Evolutionary conservation across 2,888 invertebrate genomes (phyloP), one percentile per base, ranked within the genome.

Genomic region (Eupithecia dodoneata): DNA sequence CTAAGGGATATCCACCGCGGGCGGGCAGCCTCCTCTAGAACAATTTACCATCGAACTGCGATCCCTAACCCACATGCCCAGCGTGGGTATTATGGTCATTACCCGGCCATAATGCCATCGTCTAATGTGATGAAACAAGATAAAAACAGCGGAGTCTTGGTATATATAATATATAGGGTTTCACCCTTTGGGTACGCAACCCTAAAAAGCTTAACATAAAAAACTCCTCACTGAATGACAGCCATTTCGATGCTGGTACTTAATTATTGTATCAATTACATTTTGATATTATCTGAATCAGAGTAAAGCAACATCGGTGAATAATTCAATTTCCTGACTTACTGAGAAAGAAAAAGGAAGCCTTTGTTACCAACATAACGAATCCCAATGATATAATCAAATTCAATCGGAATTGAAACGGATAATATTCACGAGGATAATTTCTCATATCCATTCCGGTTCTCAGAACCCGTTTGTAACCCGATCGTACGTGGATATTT

Each of bases 371-470:
- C 13, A 63, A 9, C 10, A 10, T 59, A 12, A 63, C 10, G 10
- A 30, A 63, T 63, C 4, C 30, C 2, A 5, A 63, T 10, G 63
- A 30, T 30, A 63, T 63, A 63, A 30, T 63, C 63, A 12, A 63
- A 63, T 63, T 63, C 30, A 63, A 63, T 63, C 63, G 30, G 30
- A 63, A 63, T 63, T 30, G 18, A 59, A 59, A 30, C 18, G 63
- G 63, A 30, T 63, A 30, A 30, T 63, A 63, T 63, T 5, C 66
- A 42, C 42, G 42, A 13, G 42, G 42, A 63, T 63, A 63, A 63
- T 63, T 59, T 63, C 63, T 63, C 63, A 63, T 63, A 63, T 63
- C 63, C 63, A 30, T 63, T 63, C 55, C 55, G 55, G 65, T 65
- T 41, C 41, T 15, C 15, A 15, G 66, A 42, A 42, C 63, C 15